These are phyloP conservation scores for Bergia puertoricense DNA, from an alignment of 92 coral and sea anemone genomes.

Conservation along the genomic window DNA sequence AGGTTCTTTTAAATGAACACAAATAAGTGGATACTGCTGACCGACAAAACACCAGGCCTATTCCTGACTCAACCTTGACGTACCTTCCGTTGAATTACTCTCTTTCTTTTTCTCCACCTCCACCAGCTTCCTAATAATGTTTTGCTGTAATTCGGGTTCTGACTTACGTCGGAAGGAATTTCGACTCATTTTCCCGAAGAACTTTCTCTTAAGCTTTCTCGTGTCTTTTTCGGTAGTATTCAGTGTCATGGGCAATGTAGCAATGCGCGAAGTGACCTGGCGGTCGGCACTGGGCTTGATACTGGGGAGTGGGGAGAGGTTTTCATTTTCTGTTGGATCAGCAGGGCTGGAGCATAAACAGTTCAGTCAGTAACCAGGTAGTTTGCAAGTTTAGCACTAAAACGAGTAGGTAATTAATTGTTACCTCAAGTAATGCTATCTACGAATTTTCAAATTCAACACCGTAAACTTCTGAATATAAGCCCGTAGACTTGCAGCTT, in stretches of 20 bases:
- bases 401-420: too few relatives aligned
- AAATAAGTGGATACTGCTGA: neutral
- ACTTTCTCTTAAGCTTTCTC: conserved; percentile 71
- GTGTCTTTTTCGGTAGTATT: conserved; percentile 51
- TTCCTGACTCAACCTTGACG: neutral
- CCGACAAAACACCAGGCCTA: neutral
- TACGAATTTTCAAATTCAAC: too few relatives aligned
- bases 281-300: neutral
- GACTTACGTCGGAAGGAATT: conserved; percentile 80
- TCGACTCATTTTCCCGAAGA: conserved; percentile 64
- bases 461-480: too few relatives aligned
- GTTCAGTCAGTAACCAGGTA: neutral
- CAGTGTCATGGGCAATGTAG: conserved; percentile 42
- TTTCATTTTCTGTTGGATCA: conserved; percentile 17
- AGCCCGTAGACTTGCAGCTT: too few relatives aligned
- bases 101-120: conserved; percentile 41
- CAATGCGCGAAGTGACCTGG: neutral
- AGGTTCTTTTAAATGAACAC: neutral
- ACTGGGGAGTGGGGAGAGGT: conserved; percentile 26
- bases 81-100: conserved; percentile 58
- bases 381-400: too few relatives aligned
- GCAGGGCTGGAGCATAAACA: neutral
- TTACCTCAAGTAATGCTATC: too few relatives aligned
- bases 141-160: conserved; percentile 68
- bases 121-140: conserved; percentile 42